A percentile compares a stretch with the other conserved stretches of the same genome.
phyloP scores from a whole-genome alignment of 2,113 vertebrate genomes.

The Rafetus swinhoei region DNA sequence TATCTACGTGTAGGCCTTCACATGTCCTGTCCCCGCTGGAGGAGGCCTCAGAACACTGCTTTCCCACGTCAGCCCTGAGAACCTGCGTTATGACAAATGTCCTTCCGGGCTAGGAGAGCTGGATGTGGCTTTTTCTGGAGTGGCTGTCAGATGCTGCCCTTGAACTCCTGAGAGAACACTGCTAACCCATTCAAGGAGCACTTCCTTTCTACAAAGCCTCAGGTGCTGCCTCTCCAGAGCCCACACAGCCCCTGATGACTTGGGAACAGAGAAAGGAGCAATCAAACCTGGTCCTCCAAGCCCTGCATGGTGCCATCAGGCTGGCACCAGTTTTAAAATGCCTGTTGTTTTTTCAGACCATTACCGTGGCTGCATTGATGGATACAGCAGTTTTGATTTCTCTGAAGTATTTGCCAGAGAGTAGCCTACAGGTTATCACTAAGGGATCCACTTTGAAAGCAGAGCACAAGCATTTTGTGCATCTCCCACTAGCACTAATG shows the following conservation, averaged over 20 bases:
- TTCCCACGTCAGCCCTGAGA: accelerated
- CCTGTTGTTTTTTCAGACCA: not conserved
- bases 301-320: not conserved
- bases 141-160: not conserved
- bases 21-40: accelerated
- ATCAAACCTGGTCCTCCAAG: not conserved
- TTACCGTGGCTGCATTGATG: not conserved
- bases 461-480: slow-evolving; percentile 31
- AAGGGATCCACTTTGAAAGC: slow-evolving; percentile 18
- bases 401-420: slow-evolving; percentile 5
- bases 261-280: not conserved
- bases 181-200: not conserved
- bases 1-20: not conserved
- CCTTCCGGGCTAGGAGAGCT: not conserved
- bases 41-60: not conserved
- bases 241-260: not conserved
- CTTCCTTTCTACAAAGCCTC: not conserved
- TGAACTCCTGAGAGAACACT: not conserved
- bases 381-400: not conserved
- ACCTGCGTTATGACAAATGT: not conserved
- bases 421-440: not conserved
- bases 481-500: slow-evolving; percentile 65
- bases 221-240: not conserved
- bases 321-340: not conserved
- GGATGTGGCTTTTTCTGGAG: not conserved